phyloP scores from a whole-genome alignment of 2,888 invertebrate genomes.

The Diaphora mendica region DNA sequence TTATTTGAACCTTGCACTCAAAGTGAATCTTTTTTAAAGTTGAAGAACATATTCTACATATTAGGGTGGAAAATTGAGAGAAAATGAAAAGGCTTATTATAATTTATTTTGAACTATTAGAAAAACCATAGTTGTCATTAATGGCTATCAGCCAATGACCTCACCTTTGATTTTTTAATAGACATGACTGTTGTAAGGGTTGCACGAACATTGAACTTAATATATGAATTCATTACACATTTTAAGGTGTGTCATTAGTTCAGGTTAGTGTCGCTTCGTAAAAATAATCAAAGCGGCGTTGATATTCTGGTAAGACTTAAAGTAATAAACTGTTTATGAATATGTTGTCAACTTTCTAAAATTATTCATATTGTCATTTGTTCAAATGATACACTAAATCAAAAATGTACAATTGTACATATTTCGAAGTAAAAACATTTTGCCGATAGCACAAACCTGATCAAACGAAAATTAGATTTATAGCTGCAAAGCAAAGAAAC shows the following conservation, averaged over 20 bases:
- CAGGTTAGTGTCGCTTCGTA: too few species aligned
- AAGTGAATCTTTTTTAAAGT: too few species aligned
- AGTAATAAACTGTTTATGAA: neutral
- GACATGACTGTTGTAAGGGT: neutral
- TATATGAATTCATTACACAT: neutral
- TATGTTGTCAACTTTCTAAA: neutral
- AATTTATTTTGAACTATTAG: too few species aligned
- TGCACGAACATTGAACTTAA: neutral
- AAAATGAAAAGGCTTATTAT: too few species aligned
- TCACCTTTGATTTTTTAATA: too few species aligned
- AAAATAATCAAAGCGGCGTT: too few species aligned
- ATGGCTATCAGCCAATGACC: too few species aligned
- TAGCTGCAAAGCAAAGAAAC: constrained; percentile 52
- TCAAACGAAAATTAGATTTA: constrained; percentile 71
- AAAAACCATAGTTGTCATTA: too few species aligned
- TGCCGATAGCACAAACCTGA: constrained; percentile 67
- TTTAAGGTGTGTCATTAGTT: neutral
- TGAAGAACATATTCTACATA: too few species aligned
- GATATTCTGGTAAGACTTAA: too few species aligned
- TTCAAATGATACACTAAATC: neutral
- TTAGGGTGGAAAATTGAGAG: too few species aligned
- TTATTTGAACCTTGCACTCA: too few species aligned
- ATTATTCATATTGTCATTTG: neutral
- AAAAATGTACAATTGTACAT: constrained; percentile 1
- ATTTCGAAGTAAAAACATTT: constrained; percentile 58